Evolutionary conservation across 1,140 invertebrate genomes (phyloP).

Genomic region (Anastrepha obliqua): DNA sequence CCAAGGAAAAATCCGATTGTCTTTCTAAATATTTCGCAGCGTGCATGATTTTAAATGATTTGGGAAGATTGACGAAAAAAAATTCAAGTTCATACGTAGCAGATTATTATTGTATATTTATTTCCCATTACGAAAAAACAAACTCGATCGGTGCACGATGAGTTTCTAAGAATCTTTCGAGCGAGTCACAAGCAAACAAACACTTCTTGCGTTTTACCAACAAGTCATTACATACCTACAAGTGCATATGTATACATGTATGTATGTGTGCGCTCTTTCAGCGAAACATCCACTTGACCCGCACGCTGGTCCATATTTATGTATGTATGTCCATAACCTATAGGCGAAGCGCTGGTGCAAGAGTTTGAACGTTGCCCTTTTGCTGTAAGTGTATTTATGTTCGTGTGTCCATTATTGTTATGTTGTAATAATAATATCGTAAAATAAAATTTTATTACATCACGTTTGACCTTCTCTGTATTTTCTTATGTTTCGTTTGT

Average conservation of each 20-base stretch:
- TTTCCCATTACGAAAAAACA: background rate
- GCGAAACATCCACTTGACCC: slow-evolving; percentile 1
- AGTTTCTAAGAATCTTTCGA: no score
- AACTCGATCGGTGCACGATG: background rate
- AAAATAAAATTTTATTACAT: slow-evolving; percentile 47
- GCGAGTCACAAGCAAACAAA: no score
- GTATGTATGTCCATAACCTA: background rate
- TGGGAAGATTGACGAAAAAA: no score
- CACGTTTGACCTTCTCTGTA: slow-evolving; percentile 44
- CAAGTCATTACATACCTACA: no score
- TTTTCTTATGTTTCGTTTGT: background rate
- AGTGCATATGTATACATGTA: no score
- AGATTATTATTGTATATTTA: background rate
- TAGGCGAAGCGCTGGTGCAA: background rate
- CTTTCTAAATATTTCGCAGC: no score
- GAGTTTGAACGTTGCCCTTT: background rate
- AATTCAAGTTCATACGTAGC: no score
- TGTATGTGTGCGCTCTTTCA: background rate
- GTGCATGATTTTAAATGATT: no score
- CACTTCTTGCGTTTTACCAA: no score
- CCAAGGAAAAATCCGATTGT: no score
- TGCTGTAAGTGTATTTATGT: no score
- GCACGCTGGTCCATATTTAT: background rate
- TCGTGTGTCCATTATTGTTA: background rate
- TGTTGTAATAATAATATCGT: slow-evolving; percentile 24